Evolutionary conservation across 2,888 invertebrate genomes (phyloP).

Genomic region (Halictus ligatus): DNA sequence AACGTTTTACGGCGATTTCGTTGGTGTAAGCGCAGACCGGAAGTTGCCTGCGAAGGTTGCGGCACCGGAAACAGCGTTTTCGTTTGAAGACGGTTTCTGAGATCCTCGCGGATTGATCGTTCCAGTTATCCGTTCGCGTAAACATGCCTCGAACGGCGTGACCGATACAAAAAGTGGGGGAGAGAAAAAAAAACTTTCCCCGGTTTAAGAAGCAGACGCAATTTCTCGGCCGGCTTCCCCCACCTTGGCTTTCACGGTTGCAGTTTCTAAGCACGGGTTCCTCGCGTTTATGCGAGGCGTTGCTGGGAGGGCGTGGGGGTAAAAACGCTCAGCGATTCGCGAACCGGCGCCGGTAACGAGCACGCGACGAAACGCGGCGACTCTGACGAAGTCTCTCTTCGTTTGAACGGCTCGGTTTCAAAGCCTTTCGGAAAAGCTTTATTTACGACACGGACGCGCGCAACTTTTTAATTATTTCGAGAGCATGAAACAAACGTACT

Average conservation of each 20-base stretch:
- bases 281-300: not conserved
- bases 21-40: not conserved
- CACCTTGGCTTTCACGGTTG: constrained; percentile 70
- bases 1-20: not conserved
- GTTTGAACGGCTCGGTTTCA: constrained; percentile 13
- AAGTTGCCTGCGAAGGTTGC: not conserved
- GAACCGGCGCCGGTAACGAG: constrained; percentile 56
- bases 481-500: constrained; percentile 20
- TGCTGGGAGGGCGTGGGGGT: not conserved
- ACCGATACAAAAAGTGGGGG: not conserved
- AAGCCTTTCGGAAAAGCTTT: constrained; percentile 16
- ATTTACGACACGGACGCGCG: constrained; percentile 25
- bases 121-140: not conserved
- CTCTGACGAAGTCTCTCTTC: not conserved
- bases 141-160: not conserved
- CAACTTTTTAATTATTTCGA: constrained; percentile 52
- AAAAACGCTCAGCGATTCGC: constrained; percentile 2
- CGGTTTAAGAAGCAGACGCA: constrained; percentile 63
- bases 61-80: constrained; percentile 25
- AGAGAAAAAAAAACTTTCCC: constrained; percentile 61
- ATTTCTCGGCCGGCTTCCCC: constrained; percentile 71
- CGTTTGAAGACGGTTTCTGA: not conserved
- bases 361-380: constrained; percentile 44
- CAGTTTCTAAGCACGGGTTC: constrained; percentile 74
- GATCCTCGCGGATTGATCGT: constrained; percentile 13